Evolutionary conservation across 2,888 invertebrate genomes (phyloP).

Genomic region (Apoda limacodes): DNA sequence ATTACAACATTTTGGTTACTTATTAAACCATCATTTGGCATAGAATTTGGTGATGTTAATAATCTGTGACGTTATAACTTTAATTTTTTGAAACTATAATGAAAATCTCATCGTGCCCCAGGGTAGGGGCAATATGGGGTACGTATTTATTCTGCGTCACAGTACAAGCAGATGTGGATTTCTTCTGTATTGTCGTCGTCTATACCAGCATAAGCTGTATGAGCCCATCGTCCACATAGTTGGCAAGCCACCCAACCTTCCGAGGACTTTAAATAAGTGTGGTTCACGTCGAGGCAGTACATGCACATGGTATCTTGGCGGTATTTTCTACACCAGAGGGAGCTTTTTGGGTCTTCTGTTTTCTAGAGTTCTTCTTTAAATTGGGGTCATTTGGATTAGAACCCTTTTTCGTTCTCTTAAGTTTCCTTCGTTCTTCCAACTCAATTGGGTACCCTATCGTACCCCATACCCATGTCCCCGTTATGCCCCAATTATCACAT

Average conservation of each 20-base stretch:
- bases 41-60: no score
- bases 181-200: conserved; percentile 18
- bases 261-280: conserved; percentile 7
- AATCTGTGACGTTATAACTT: no score
- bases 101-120: conserved; percentile 17
- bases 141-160: conserved; percentile 14
- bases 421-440: conserved; percentile 17
- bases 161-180: conserved; percentile 17
- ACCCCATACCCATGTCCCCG: conserved; percentile 12
- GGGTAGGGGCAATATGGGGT: conserved; percentile 12
- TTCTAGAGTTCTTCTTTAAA: conserved; percentile 6
- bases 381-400: conserved; percentile 16
- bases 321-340: conserved; percentile 2
- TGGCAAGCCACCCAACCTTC: conserved; percentile 11
- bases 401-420: conserved; percentile 17
- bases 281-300: conserved; percentile 8
- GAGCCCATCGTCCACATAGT: conserved; percentile 14
- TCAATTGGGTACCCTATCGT: conserved; percentile 18
- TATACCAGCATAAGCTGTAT: conserved; percentile 19
- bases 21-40: conserved; percentile 18
- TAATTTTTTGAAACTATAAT: conserved; percentile 5
- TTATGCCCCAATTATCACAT: conserved; percentile 11
- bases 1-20: conserved; percentile 10
- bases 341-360: conserved; percentile 6
- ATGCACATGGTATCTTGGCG: conserved; percentile 3